Base-by-base conservation (phyloP, 1,140 invertebrate genomes). In the Temnothorax curvispinosus region DNA sequence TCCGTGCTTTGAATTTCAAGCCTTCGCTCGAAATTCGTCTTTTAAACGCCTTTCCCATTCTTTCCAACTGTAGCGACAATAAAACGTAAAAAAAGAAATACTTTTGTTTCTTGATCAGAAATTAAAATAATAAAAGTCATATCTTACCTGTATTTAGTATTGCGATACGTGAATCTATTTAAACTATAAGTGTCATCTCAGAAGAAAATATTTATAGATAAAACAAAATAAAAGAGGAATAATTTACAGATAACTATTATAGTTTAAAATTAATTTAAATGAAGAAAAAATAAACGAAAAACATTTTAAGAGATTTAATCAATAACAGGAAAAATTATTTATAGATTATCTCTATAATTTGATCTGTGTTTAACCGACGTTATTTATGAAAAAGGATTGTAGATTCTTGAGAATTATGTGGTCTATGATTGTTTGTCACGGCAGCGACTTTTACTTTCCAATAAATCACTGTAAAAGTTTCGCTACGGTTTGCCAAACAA, bases 1-100 rank as follows among this genome's bases (percentile, higher is more conserved):
- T 84, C 32, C 54, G 15, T 50, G 71, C 69, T 84, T 60, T 84
- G 56, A 84, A 84, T 84, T 84, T 84, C 69, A 60, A 75, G 32
- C 69, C 27, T 67, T 27, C n/a, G 32, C 13, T 9, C 41, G 18
- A 82, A 58, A 62, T 84, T 27, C 27, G 56, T 50, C 41, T 84
- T 47, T 47, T 44, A 69, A 58, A 6, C 41, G 52, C 11, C 41
- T n/a, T n/a, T 50, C 35, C 41, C 13, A 50, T 62, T 60, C 13
- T 84, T 74, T 27, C 7, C 6, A 13, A 38, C 11, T 32, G 27
- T 18, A 60, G 1, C 0, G 18, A 11, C 9, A n/a, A 27, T 27
- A 27, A 2, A 54, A 50, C 6, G 6, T 69, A 47, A 67, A 80
- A 67, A 38, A 21, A 21, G n/a, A 21, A 11, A n/a, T 5, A 8